Evolutionary conservation across 1,140 invertebrate genomes (phyloP).

Genomic region (Pogonus chalceus): DNA sequence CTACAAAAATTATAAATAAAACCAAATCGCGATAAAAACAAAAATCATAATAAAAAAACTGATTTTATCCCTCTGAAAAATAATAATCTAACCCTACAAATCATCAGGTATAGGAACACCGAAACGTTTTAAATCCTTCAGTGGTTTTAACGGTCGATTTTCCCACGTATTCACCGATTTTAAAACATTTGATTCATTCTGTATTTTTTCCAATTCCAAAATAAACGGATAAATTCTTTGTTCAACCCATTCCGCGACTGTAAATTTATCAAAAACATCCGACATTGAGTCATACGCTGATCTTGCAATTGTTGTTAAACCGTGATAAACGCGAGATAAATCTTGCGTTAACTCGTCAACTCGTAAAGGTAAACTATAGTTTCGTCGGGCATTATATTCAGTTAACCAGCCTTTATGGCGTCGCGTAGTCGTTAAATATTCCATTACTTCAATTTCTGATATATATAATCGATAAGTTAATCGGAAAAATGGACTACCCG

Average conservation of each 20-base stretch:
- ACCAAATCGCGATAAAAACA: not conserved
- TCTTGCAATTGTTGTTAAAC: slow-evolving; percentile 44
- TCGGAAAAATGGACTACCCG: slow-evolving; percentile 44
- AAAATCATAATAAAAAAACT: not conserved
- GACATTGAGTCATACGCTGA: slow-evolving; percentile 49
- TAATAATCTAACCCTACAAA: not conserved
- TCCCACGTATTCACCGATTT: slow-evolving; percentile 33
- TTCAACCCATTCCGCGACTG: slow-evolving; percentile 60
- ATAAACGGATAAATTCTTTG: slow-evolving; percentile 41
- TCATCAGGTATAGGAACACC: slow-evolving; percentile 20
- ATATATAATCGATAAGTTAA: slow-evolving; percentile 39
- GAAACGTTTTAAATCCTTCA: slow-evolving; percentile 33
- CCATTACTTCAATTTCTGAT: slow-evolving; percentile 36
- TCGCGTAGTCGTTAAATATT: slow-evolving; percentile 26
- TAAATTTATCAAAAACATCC: slow-evolving; percentile 57
- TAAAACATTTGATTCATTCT: slow-evolving; percentile 31
- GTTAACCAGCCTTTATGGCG: slow-evolving; percentile 53
- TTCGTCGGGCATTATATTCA: slow-evolving; percentile 60
- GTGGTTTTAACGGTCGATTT: slow-evolving; percentile 28
- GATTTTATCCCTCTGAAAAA: not conserved
- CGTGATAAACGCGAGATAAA: slow-evolving; percentile 44
- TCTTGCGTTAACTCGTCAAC: slow-evolving; percentile 52
- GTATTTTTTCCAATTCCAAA: slow-evolving; percentile 36
- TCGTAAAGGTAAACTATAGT: slow-evolving; percentile 56
- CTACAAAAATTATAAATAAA: too few species aligned